Evolutionary conservation across 2,113 vertebrate species (phyloP).

Genomic region (Xiphophorus couchianus): DNA sequence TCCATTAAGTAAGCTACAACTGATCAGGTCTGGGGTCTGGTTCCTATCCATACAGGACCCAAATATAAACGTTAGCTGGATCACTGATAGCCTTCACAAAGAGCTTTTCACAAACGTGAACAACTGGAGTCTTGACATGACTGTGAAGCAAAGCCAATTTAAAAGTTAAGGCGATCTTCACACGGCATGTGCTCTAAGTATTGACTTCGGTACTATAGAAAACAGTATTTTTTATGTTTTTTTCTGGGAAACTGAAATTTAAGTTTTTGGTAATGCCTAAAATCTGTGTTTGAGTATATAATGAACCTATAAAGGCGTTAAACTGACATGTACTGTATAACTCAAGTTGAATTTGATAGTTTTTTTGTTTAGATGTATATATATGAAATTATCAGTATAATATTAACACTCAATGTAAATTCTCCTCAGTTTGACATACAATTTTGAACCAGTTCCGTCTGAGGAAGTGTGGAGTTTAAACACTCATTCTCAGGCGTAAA

Average conservation of each 20-base stretch:
- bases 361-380: not conserved
- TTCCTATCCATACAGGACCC: too few species aligned
- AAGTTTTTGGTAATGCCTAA: not conserved
- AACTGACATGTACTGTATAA: not conserved
- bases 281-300: not conserved
- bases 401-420: not conserved
- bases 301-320: not conserved
- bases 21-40: too few species aligned
- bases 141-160: not conserved
- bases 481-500: slow-evolving; percentile 22
- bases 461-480: slow-evolving; percentile 15
- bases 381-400: not conserved
- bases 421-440: too few species aligned
- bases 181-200: not conserved
- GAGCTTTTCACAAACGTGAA: too few species aligned
- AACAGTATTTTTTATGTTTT: not conserved
- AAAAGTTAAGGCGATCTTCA: not conserved
- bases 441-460: not conserved
- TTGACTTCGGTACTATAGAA: not conserved
- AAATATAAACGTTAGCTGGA: too few species aligned
- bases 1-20: too few species aligned
- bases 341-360: not conserved
- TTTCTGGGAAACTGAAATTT: not conserved
- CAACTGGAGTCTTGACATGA: not conserved
- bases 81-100: too few species aligned